Conservation (phyloP, 2,888 invertebrate species). For the Pollenia labialis region DNA sequence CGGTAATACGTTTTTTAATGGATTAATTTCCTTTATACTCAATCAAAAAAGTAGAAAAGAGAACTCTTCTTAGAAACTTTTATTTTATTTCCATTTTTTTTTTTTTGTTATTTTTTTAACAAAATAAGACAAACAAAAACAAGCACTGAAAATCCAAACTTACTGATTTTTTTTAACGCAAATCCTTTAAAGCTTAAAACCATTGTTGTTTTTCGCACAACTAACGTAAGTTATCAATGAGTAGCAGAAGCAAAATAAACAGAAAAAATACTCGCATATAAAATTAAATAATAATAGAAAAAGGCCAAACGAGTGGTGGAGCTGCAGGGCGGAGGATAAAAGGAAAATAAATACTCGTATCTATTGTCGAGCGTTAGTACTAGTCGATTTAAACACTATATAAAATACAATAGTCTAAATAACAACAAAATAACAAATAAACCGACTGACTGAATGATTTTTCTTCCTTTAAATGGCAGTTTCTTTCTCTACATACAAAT, state of each 20-base stretch:
- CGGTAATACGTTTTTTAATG: conserved; percentile 71
- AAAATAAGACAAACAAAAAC: conserved; percentile 31
- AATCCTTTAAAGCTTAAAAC: conserved; percentile 48
- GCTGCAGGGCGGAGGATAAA: neutral
- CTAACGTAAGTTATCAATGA: conserved; percentile 53
- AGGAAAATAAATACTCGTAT: conserved; percentile 25
- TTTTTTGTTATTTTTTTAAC: neutral
- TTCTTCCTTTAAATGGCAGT: conserved; percentile 33
- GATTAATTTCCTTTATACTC: conserved; percentile 73
- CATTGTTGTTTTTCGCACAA: conserved; percentile 38
- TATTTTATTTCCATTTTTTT: neutral
- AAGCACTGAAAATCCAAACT: conserved; percentile 6
- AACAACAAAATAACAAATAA: conserved; percentile 46
- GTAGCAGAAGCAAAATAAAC: conserved; percentile 41
- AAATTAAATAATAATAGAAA: conserved; percentile 11
- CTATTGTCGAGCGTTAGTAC: conserved; percentile 33
- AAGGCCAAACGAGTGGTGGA: neutral
- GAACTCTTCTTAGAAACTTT: conserved; percentile 30
- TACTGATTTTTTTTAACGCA: conserved; percentile 42
- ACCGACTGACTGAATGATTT: conserved; percentile 56
- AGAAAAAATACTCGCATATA: conserved; percentile 42
- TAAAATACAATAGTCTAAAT: conserved; percentile 59
- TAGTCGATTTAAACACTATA: conserved; percentile 58
- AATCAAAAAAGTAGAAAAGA: conserved; percentile 38
- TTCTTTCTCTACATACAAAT: conserved; percentile 27